Base-by-base conservation (phyloP, 1,140 invertebrate genomes). In the Eueides isabella region DNA sequence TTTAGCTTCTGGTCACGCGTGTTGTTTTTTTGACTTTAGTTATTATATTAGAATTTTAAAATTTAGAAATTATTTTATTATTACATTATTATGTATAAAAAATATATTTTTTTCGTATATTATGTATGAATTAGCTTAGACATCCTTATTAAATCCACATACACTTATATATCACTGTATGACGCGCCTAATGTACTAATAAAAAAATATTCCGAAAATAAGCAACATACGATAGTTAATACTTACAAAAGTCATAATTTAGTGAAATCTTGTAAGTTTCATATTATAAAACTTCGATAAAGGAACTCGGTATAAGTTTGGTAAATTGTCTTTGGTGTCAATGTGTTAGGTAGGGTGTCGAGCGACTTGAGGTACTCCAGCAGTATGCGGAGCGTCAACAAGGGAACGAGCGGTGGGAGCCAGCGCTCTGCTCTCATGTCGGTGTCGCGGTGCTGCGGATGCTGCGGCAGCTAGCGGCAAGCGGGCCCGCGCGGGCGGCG, bases 291-390 rank as follows among this genome's bases (percentile, higher is more conserved):
- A 70, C 64, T 74, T 76, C 28, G 26, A 29, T 16, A 55, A 74
- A 66, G 71, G 41, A 41, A 63, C 73, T 76, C 69, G 65, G 67
- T 44, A 63, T 65, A 78, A 69, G 33, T 29, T 61, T 62, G 41
- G 38, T 33, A 26, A 72, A 74, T 64, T 68, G 78, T 79, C 72
- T 79, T 77, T 79, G 74, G 65, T 63, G 55, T 61, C 26, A 72
- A 67, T 73, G 64, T 73, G 31, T 76, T 71, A 71, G 62, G 68
- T 69, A 72, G 63, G 78, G 81, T 80, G 82, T 87, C 82, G 74
- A 89, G 81, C 44, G 90, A 88, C 77, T 87, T 89, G 81, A 89
- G 85, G 74, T 86, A 85, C 83, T 89, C 87, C 79, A 89, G 85
- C 69, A 89, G 82, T 80, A 88, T 87, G 71, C 87, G 87, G 80